Evolutionary conservation across 2,888 invertebrate species (phyloP), one percentile per base, ranked within the genome.

Genomic region (Pristionchus arcanus): DNA sequence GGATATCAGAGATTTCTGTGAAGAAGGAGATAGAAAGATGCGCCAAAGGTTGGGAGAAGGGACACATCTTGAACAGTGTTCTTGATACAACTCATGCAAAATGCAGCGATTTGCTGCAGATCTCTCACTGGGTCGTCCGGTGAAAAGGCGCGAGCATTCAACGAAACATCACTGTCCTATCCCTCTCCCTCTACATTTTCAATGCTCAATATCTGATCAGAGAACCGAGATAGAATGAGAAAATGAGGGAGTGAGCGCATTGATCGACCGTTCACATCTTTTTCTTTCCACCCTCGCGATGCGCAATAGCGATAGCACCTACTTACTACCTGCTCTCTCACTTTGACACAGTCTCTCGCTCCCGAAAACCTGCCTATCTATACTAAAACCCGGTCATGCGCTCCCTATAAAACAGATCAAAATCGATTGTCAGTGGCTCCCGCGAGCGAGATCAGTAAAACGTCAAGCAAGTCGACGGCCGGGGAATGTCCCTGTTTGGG

Each of bases 241-340:
- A 19, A 55, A 19, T 19, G 55, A 2, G 55, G 19, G 55, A 55
- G 55, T 21, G 55, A 55, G 55, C 13, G 55, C 16, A 55, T 21
- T 21, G 21, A 66, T n/a, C n/a, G 31, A 68, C 68, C 28, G 68
- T 68, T 68, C 68, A 25, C 59, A 49, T 21, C 25, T 59, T 59
- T 25, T 19, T 15, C 59, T 63, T 63, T 71, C 74, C 74, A 74
- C 74, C 74, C 37, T 74, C 74, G 74, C 74, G 74, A 74, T 74
- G 21, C 37, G 25, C 37, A 34, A 7, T 9, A 37, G 19, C 37
- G 74, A 74, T 74, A 74, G 74, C 37, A 19, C 68, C 68, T 71
- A 34, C 68, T 68, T 68, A 68, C 68, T 68, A 25, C 28, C 66
- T 66, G 37, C 74, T 74, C 37, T 74, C 74, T 74, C 74, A 34